A percentile compares a stretch with the other conserved stretches of the same genome.
Evolutionary conservation across 2,797 vertebrate species (phyloP).

Genomic region (Tapera naevia): DNA sequence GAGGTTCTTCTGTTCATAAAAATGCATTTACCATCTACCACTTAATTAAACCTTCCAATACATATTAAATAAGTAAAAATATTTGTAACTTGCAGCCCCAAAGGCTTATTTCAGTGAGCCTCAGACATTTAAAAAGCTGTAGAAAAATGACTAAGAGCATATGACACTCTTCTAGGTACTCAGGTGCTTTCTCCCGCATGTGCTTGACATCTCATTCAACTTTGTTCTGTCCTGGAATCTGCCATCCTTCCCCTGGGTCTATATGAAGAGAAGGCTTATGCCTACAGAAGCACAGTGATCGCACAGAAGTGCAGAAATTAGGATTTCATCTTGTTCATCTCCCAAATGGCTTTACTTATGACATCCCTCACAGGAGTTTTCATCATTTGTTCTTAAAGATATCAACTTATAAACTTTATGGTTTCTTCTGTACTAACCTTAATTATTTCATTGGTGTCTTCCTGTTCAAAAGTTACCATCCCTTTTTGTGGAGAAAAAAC

Average conservation of each 20-base stretch:
- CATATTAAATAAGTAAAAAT: neutral
- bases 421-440: neutral
- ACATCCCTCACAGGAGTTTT: neutral
- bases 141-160: neutral
- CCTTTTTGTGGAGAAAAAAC: neutral
- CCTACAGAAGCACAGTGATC: neutral
- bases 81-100: neutral
- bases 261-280: neutral
- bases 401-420: neutral
- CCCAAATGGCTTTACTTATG: neutral
- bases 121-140: neutral
- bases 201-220: neutral
- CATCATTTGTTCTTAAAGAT: neutral
- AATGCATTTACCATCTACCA: neutral
- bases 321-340: neutral
- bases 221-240: neutral
- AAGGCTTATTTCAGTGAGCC: neutral
- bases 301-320: neutral
- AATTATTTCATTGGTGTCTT: neutral
- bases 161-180: neutral
- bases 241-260: neutral
- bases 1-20: neutral
- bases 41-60: neutral
- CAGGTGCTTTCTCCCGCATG: rapidly evolving
- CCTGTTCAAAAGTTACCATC: neutral